Conservation (phyloP, 35 echinoderm and acorn worm genomes). For the Acanthaster planci region DNA sequence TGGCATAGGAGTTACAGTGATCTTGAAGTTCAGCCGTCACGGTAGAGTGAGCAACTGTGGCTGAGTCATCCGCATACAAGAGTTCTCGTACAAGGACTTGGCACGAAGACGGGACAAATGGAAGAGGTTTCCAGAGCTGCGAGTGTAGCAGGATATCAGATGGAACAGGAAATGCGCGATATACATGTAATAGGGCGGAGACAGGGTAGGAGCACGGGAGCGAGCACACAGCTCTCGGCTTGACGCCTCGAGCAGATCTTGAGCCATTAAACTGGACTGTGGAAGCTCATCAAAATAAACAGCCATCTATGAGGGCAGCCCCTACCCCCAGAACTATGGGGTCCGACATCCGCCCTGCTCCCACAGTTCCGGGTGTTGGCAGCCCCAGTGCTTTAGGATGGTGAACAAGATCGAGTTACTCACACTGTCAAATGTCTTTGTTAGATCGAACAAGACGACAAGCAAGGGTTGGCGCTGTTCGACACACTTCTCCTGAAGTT, state of each 20-base stretch:
- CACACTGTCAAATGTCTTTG: background rate
- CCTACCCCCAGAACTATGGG: too few species aligned
- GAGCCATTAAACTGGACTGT: slow-evolving; percentile 9
- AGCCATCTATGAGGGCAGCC: background rate
- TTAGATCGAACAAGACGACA: slow-evolving; percentile 3
- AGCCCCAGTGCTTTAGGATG: background rate
- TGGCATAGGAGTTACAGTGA: background rate
- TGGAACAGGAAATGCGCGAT: background rate
- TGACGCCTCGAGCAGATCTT: background rate
- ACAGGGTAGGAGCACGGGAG: background rate
- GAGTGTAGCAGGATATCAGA: background rate
- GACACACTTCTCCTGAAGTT: slow-evolving; percentile 24
- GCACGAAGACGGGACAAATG: background rate
- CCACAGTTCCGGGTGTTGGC: too few species aligned
- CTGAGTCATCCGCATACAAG: slow-evolving; percentile 14
- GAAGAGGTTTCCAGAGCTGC: slow-evolving; percentile 8
- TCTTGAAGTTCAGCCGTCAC: background rate
- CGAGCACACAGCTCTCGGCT: slow-evolving; percentile 9
- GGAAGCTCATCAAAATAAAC: background rate
- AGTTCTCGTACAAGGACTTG: background rate
- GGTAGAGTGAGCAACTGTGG: too few species aligned
- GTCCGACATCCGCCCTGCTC: too few species aligned
- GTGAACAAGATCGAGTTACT: background rate
- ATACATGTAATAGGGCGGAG: background rate
- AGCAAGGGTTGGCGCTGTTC: background rate